Evolutionary conservation across 2,888 invertebrate species (phyloP).

Genomic region (Boloria selene): DNA sequence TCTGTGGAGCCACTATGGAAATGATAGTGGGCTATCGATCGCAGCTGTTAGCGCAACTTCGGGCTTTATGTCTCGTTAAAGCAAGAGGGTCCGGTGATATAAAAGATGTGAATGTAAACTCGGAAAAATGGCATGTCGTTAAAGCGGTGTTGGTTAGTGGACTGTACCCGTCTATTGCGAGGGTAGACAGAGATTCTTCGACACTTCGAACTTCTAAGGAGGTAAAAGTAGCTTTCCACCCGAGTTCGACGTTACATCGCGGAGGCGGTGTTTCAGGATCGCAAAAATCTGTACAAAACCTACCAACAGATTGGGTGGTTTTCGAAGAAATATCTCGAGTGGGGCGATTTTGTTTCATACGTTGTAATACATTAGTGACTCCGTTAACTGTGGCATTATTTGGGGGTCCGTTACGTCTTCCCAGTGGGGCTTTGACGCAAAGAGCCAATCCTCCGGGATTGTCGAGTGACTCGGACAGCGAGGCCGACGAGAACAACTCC

Average conservation of each 20-base stretch:
- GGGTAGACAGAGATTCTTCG: slow-evolving; percentile 85
- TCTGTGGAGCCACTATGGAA: slow-evolving; percentile 93
- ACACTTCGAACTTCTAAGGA: slow-evolving; percentile 85
- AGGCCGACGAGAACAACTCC: slow-evolving; percentile 65
- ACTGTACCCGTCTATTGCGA: slow-evolving; percentile 93
- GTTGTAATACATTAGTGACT: slow-evolving; percentile 91
- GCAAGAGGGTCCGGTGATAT: slow-evolving; percentile 85
- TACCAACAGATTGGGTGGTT: slow-evolving; percentile 92
- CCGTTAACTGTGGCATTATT: slow-evolving; percentile 91
- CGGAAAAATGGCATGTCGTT: slow-evolving; percentile 94
- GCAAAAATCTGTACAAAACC: slow-evolving; percentile 58
- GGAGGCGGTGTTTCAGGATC: slow-evolving; percentile 73
- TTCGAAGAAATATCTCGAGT: slow-evolving; percentile 92
- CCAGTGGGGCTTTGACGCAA: slow-evolving; percentile 71
- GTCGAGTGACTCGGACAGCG: slow-evolving; percentile 75
- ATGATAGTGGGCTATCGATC: slow-evolving; percentile 92
- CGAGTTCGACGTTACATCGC: slow-evolving; percentile 84
- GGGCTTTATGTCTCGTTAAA: slow-evolving; percentile 88
- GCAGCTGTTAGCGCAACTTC: slow-evolving; percentile 91
- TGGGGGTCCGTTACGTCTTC: slow-evolving; percentile 86
- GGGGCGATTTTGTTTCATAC: slow-evolving; percentile 86
- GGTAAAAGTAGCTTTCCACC: slow-evolving; percentile 77
- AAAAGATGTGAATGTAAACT: slow-evolving; percentile 90
- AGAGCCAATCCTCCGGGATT: slow-evolving; percentile 72
- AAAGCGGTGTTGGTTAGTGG: slow-evolving; percentile 95